These are phyloP conservation scores for Limnephilus marmoratus DNA, from an alignment of 2,888 invertebrate genomes.

Conservation along the genomic window DNA sequence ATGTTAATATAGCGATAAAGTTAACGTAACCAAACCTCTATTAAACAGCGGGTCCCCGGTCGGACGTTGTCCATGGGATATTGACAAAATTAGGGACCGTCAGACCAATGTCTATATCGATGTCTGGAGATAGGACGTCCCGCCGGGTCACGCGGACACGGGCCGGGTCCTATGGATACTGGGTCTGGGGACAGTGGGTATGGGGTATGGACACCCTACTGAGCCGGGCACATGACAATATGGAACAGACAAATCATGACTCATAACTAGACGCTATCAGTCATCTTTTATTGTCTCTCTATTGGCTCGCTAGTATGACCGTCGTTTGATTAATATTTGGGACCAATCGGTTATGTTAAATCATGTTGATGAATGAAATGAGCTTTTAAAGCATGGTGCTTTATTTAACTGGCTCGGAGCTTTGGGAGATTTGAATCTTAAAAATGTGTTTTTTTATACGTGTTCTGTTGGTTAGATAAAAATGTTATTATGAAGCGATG, in stretches of 20 bases:
- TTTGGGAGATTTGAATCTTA: background rate
- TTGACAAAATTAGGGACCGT: conserved; percentile 62
- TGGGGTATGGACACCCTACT: background rate
- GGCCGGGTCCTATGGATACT: conserved; percentile 32
- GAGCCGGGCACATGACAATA: conserved; percentile 53
- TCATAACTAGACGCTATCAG: conserved; percentile 59
- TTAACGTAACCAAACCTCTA: background rate
- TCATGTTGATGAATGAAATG: conserved; percentile 20
- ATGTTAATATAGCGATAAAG: background rate
- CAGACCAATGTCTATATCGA: conserved; percentile 63
- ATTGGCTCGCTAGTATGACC: background rate
- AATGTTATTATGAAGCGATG: background rate
- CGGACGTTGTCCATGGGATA: conserved; percentile 38
- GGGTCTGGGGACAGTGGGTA: conserved; percentile 26
- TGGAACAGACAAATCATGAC: conserved; percentile 62
- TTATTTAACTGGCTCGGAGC: background rate
- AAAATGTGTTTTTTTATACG: background rate
- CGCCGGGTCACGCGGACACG: conserved; percentile 50
- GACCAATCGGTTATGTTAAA: conserved; percentile 14
- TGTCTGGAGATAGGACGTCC: conserved; percentile 51
- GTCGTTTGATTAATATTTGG: conserved; percentile 11
- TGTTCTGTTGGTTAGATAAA: background rate
- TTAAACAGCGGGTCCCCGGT: conserved; percentile 5
- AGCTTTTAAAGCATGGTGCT: background rate
- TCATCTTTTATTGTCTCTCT: conserved; percentile 41